phyloP scores from a whole-genome alignment of 2,888 invertebrate species.

The Tortrix viridana region DNA sequence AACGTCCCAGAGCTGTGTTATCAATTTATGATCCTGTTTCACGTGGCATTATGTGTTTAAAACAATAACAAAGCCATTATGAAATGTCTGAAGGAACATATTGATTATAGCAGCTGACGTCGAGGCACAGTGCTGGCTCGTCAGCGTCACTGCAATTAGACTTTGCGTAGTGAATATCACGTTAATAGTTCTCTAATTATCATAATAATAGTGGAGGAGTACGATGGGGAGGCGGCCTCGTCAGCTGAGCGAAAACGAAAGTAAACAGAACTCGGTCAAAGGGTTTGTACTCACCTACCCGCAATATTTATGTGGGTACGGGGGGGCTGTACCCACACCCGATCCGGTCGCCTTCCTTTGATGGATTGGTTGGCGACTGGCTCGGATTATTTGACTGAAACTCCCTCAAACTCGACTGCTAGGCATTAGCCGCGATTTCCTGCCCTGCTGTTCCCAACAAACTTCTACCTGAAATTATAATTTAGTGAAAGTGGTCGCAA shows the following conservation, averaged over 20 bases:
- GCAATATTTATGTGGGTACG: slow-evolving; percentile 84
- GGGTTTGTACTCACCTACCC: slow-evolving; percentile 84
- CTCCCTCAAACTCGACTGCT: slow-evolving; percentile 71
- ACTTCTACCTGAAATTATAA: slow-evolving; percentile 77
- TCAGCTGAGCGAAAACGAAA: slow-evolving; percentile 85
- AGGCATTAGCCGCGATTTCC: slow-evolving; percentile 77
- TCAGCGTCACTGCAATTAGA: slow-evolving; percentile 54
- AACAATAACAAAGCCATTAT: slow-evolving; percentile 18
- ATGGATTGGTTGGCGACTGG: slow-evolving; percentile 83
- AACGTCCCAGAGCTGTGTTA: not conserved
- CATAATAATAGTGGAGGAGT: slow-evolving; percentile 79
- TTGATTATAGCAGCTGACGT: slow-evolving; percentile 28
- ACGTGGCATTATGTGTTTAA: slow-evolving; percentile 4
- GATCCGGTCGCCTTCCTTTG: slow-evolving; percentile 80
- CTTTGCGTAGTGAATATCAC: slow-evolving; percentile 56
- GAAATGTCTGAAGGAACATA: slow-evolving; percentile 18
- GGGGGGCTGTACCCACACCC: slow-evolving; percentile 72
- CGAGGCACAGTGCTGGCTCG: slow-evolving; percentile 37
- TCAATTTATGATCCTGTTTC: not conserved
- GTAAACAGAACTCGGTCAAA: slow-evolving; percentile 86
- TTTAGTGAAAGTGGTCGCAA: slow-evolving; percentile 76
- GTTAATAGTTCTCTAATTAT: slow-evolving; percentile 80
- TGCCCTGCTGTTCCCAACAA: slow-evolving; percentile 64
- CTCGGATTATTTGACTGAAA: slow-evolving; percentile 78
- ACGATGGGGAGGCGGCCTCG: slow-evolving; percentile 74